Conservation (phyloP, 2,888 invertebrate species). For the Parnassius apollo region DNA sequence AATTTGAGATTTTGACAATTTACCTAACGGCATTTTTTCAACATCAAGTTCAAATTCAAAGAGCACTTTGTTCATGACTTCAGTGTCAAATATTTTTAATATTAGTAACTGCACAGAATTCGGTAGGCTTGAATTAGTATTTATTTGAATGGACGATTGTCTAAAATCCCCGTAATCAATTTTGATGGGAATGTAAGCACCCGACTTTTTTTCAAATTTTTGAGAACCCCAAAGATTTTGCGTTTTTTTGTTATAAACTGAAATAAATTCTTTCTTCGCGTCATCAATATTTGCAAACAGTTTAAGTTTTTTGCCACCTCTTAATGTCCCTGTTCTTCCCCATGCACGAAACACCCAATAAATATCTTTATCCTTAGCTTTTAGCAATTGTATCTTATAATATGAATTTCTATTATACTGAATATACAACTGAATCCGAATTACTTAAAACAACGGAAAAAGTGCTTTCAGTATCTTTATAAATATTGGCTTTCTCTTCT, state of each 20-base stretch:
- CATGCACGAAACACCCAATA: constrained; percentile 93
- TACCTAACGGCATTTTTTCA: constrained; percentile 28
- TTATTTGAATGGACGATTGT: constrained; percentile 19
- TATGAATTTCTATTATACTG: constrained; percentile 26
- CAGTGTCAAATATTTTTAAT: constrained; percentile 24
- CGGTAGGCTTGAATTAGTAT: constrained; percentile 19
- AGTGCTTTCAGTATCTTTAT: constrained; percentile 11
- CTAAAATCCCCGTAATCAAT: constrained; percentile 17
- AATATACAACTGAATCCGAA: constrained; percentile 10
- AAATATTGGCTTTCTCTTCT: constrained; percentile 18
- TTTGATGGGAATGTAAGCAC: constrained; percentile 19
- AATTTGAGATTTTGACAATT: constrained; percentile 24
- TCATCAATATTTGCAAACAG: constrained; percentile 61
- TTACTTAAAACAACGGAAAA: constrained; percentile 19
- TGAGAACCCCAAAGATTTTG: constrained; percentile 88
- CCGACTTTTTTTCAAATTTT: constrained; percentile 35
- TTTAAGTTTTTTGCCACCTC: constrained; percentile 88
- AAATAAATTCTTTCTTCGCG: constrained; percentile 83
- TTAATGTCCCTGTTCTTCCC: constrained; percentile 98
- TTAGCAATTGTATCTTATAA: constrained; percentile 18
- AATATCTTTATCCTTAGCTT: constrained; percentile 44
- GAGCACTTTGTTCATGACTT: constrained; percentile 23
- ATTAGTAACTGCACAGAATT: constrained; percentile 22
- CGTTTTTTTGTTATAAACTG: constrained; percentile 87
- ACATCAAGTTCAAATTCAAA: constrained; percentile 24